phyloP scores from a whole-genome alignment of 2,888 invertebrate genomes.

The Ryuthela nishihirai region DNA sequence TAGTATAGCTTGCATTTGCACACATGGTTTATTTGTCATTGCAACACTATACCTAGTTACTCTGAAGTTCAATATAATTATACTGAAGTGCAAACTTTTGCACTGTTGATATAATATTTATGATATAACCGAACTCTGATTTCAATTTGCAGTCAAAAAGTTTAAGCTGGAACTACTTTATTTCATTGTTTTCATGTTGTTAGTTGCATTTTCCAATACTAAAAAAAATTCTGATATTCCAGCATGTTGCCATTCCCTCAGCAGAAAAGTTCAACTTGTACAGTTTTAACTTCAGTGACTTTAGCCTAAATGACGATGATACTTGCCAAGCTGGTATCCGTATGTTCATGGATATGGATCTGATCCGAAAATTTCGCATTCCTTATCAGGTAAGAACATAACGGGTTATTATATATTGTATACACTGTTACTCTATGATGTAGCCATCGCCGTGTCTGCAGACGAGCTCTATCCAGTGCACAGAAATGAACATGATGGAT shows the following conservation, averaged over 20 bases:
- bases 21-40: too few species aligned
- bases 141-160: background rate
- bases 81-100: too few species aligned
- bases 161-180: background rate
- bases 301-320: slow-evolving; percentile 81
- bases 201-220: background rate
- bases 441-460: too few species aligned
- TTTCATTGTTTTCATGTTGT: background rate
- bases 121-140: background rate
- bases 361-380: slow-evolving; percentile 49
- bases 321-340: slow-evolving; percentile 84
- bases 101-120: background rate
- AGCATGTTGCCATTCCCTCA: slow-evolving; percentile 73
- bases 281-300: slow-evolving; percentile 65
- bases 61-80: too few species aligned
- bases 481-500: too few species aligned
- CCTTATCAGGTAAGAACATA: slow-evolving; percentile 49
- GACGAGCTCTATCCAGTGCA: too few species aligned
- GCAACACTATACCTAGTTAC: too few species aligned
- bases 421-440: too few species aligned
- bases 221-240: background rate
- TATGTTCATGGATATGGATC: slow-evolving; percentile 56
- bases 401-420: background rate
- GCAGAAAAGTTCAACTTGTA: slow-evolving; percentile 78
- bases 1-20: too few species aligned